Conservation (phyloP, 2,113 vertebrate genomes). For the Pyrgilauda ruficollis region DNA sequence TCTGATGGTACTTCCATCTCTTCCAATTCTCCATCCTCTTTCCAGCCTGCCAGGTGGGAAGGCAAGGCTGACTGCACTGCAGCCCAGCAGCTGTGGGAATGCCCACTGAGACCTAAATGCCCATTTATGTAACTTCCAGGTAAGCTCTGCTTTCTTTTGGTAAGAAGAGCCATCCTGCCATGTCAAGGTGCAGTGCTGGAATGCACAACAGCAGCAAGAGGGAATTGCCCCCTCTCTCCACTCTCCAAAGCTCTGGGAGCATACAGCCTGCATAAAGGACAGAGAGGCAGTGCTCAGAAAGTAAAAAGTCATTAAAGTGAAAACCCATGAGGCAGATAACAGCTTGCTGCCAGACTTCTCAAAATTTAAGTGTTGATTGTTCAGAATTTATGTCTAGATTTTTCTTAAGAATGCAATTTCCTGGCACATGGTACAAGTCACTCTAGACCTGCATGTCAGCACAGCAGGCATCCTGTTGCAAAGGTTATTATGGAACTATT, state of each 20-base stretch:
- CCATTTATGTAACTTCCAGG: neutral
- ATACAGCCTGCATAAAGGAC: neutral
- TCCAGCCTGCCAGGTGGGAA: neutral
- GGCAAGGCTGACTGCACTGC: neutral
- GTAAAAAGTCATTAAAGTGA: conserved; percentile 21
- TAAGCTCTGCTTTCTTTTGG: neutral
- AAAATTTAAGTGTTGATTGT: conserved; percentile 63
- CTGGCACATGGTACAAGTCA: conserved; percentile 63
- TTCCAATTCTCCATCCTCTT: neutral
- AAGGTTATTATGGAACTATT: conserved; percentile 73
- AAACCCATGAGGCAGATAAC: conserved; percentile 52
- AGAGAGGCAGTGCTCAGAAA: conserved; percentile 6
- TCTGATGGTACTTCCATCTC: neutral
- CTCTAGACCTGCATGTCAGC: conserved; percentile 63
- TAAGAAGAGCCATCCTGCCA: neutral
- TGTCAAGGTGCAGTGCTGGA: neutral
- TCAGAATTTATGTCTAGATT: conserved; percentile 67
- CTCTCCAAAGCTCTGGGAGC: neutral
- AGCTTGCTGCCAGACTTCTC: conserved; percentile 67
- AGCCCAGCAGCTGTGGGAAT: neutral
- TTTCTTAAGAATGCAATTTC: conserved; percentile 75
- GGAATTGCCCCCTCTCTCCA: neutral
- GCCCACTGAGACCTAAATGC: neutral
- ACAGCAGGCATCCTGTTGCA: conserved; percentile 72
- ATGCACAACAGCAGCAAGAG: neutral